phyloP scores from a whole-genome alignment of 1,140 invertebrate genomes.

The Gyrodactylus bullatarudis region DNA sequence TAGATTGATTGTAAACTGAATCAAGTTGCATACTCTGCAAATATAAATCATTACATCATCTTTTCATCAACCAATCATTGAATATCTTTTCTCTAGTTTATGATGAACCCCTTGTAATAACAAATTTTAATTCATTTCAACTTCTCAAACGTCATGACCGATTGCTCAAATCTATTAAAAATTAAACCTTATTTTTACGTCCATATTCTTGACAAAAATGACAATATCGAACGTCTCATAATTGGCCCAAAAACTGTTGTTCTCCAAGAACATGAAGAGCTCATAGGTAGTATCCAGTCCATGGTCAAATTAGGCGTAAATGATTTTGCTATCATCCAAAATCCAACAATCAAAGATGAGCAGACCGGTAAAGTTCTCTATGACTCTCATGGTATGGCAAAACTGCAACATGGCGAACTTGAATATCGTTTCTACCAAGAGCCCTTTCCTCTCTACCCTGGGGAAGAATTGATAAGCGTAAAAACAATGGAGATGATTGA shows the following conservation, averaged over 20 bases:
- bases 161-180: conserved; percentile 17
- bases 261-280: conserved; percentile 24
- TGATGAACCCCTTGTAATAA: no score
- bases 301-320: conserved; percentile 24
- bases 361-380: conserved; percentile 14
- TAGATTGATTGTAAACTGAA: no score
- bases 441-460: conserved; percentile 25
- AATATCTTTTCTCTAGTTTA: no score
- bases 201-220: conserved; percentile 25
- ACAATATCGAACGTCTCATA: conserved; percentile 23
- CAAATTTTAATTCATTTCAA: no score
- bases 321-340: conserved; percentile 23
- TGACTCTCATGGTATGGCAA: conserved; percentile 18
- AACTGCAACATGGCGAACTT: conserved; percentile 21
- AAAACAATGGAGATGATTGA: conserved; percentile 21
- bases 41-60: no score
- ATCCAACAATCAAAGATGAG: conserved; percentile 19
- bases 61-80: no score
- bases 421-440: conserved; percentile 24
- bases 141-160: no score
- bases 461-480: conserved; percentile 20
- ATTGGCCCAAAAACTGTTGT: conserved; percentile 24
- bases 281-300: conserved; percentile 18
- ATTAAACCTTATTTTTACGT: conserved; percentile 24
- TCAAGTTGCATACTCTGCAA: no score